These are phyloP conservation scores for Marcusenius ussheri DNA, from an alignment of 2,113 vertebrate species.

Conservation along the genomic window DNA sequence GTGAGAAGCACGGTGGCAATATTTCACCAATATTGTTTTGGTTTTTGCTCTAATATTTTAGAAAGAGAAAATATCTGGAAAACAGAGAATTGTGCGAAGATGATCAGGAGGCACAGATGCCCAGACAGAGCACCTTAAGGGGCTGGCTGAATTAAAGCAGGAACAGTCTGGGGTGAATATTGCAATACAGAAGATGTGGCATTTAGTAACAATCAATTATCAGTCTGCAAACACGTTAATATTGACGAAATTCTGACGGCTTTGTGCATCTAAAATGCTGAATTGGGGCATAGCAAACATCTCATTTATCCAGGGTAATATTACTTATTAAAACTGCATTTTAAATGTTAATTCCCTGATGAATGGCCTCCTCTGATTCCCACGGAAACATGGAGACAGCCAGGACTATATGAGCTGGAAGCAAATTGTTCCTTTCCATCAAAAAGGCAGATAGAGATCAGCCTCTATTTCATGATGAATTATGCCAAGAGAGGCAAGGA, in stretches of 20 bases:
- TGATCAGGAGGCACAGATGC: slow-evolving; percentile 5
- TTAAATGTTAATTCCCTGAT: slow-evolving; percentile 64
- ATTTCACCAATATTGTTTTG: background rate
- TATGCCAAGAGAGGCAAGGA: slow-evolving; percentile 53
- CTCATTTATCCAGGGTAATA: slow-evolving; percentile 55
- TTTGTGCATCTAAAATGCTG: slow-evolving; percentile 57
- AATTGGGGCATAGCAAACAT: slow-evolving; percentile 52
- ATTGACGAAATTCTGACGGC: slow-evolving; percentile 61
- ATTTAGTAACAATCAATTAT: slow-evolving; percentile 62
- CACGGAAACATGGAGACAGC: slow-evolving; percentile 30
- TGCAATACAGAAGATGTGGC: slow-evolving; percentile 52
- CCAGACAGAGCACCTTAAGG: slow-evolving; percentile 9
- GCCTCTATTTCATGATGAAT: slow-evolving; percentile 54
- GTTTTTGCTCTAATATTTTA: background rate
- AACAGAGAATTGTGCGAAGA: background rate
- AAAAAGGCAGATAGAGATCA: slow-evolving; percentile 59
- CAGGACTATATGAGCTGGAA: slow-evolving; percentile 31
- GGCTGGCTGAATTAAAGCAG: slow-evolving; percentile 49
- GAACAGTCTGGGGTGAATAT: slow-evolving; percentile 58
- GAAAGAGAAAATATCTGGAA: background rate
- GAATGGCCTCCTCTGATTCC: slow-evolving; percentile 52
- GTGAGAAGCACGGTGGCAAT: background rate
- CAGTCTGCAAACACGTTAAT: slow-evolving; percentile 61
- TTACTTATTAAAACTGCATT: slow-evolving; percentile 63
- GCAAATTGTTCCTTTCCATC: slow-evolving; percentile 44